phyloP scores from a whole-genome alignment of 2,888 invertebrate genomes.

The Timandra comae region DNA sequence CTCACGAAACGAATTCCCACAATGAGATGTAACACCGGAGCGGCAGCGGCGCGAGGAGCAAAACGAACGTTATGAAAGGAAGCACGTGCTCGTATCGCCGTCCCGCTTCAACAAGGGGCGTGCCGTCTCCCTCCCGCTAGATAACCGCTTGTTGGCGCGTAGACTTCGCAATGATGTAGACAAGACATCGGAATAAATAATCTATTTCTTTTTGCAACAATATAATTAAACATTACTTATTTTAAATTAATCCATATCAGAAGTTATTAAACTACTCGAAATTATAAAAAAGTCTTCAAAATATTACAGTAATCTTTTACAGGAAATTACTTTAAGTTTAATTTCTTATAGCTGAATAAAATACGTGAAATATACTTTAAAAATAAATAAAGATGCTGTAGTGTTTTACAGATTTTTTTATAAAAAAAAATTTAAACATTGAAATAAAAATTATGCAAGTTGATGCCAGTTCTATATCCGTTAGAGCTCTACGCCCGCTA shows the following conservation, averaged over 20 bases:
- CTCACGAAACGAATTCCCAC: conserved; percentile 62
- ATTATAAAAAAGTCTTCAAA: too few species aligned
- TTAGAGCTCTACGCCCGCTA: conserved; percentile 49
- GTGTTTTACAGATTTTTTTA: not conserved
- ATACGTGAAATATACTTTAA: not conserved
- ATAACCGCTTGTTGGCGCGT: conserved; percentile 21
- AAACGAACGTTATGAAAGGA: conserved; percentile 63
- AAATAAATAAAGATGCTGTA: not conserved
- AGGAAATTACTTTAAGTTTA: too few species aligned
- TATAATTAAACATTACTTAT: too few species aligned
- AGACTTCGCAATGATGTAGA: too few species aligned
- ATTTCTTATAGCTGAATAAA: too few species aligned
- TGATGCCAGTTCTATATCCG: conserved; percentile 4
- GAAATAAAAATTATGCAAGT: not conserved
- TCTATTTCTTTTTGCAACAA: too few species aligned
- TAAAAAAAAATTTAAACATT: not conserved
- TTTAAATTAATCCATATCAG: too few species aligned
- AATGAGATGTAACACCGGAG: conserved; percentile 60
- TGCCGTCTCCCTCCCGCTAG: conserved; percentile 25
- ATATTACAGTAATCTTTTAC: too few species aligned
- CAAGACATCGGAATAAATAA: too few species aligned
- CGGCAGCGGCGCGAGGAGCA: conserved; percentile 59
- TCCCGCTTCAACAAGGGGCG: conserved; percentile 37
- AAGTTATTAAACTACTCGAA: too few species aligned
- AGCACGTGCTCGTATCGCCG: conserved; percentile 60